Conservation (phyloP, 2,888 invertebrate species). For the Formica aserva region DNA sequence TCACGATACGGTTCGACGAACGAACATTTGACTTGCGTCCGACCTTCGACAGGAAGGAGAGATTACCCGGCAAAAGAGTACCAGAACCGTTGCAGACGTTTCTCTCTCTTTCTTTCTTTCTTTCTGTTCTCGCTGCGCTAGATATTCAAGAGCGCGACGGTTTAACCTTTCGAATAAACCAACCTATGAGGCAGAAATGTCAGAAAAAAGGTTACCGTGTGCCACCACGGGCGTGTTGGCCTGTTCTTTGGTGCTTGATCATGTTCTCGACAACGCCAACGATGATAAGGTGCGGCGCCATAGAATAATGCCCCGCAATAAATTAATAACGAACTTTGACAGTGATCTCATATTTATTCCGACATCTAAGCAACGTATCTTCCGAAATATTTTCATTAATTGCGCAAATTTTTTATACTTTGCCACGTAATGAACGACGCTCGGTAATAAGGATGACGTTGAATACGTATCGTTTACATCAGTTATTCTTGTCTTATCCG, state of each 20-base stretch:
- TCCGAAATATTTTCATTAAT: slow-evolving; percentile 7
- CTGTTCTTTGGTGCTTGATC: slow-evolving; percentile 68
- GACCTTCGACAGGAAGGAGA: slow-evolving; percentile 74
- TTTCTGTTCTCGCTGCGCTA: slow-evolving; percentile 44
- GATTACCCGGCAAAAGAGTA: slow-evolving; percentile 31
- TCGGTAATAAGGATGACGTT: slow-evolving; percentile 60
- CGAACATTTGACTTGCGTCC: slow-evolving; percentile 61
- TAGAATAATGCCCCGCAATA: slow-evolving; percentile 4
- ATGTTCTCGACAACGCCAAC: slow-evolving; percentile 57
- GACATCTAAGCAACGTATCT: not conserved
- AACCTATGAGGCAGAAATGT: slow-evolving; percentile 74
- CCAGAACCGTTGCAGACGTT: slow-evolving; percentile 50
- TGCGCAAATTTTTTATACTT: slow-evolving; percentile 1
- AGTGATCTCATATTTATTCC: slow-evolving; percentile 38
- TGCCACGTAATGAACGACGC: slow-evolving; percentile 47
- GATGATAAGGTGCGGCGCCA: slow-evolving; percentile 37
- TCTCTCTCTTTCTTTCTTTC: slow-evolving; percentile 30
- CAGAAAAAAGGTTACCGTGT: slow-evolving; percentile 75
- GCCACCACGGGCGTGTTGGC: slow-evolving; percentile 74
- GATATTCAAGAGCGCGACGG: slow-evolving; percentile 65
- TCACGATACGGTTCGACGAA: slow-evolving; percentile 71
- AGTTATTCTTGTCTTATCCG: slow-evolving; percentile 58
- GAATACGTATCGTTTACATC: slow-evolving; percentile 76
- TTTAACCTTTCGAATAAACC: slow-evolving; percentile 73
- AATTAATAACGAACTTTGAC: slow-evolving; percentile 42